Percentiles rank a stretch among this genome's conserved stretches.
phyloP scores from a whole-genome alignment of 2,888 invertebrate genomes.

The Leptopilina myrica region DNA sequence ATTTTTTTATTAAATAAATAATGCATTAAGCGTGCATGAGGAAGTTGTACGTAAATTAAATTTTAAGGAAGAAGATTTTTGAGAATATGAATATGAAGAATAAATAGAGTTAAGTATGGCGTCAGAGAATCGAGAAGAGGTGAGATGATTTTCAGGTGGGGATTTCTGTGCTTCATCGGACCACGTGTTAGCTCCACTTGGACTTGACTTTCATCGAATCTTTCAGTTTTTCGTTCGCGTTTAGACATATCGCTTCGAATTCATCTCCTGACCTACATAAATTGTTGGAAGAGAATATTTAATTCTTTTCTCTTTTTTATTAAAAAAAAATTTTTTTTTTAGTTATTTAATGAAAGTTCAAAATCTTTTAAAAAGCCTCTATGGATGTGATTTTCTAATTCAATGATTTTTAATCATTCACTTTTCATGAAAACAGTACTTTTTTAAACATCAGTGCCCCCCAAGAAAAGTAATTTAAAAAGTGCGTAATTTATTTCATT shows the following conservation, averaged over 20 bases:
- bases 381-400: conserved; percentile 18
- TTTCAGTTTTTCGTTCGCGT: conserved; percentile 67
- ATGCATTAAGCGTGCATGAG: too few species aligned
- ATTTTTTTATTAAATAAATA: too few species aligned
- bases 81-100: too few species aligned
- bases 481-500: background rate
- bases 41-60: too few species aligned
- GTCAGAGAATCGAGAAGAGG: conserved; percentile 49
- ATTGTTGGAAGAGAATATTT: conserved; percentile 15
- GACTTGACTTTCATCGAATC: conserved; percentile 54
- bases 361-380: background rate
- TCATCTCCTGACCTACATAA: conserved; percentile 34
- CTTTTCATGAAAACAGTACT: background rate
- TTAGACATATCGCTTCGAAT: conserved; percentile 59
- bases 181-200: conserved; percentile 53
- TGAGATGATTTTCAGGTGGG: conserved; percentile 52
- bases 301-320: background rate
- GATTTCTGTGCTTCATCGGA: conserved; percentile 48
- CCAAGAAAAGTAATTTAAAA: background rate
- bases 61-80: too few species aligned
- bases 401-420: background rate
- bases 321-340: background rate
- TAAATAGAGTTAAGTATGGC: background rate
- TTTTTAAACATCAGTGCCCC: background rate
- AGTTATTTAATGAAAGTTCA: background rate